Evolutionary conservation across 2,888 invertebrate species (phyloP).

Genomic region (Rugalucina vietnamica): DNA sequence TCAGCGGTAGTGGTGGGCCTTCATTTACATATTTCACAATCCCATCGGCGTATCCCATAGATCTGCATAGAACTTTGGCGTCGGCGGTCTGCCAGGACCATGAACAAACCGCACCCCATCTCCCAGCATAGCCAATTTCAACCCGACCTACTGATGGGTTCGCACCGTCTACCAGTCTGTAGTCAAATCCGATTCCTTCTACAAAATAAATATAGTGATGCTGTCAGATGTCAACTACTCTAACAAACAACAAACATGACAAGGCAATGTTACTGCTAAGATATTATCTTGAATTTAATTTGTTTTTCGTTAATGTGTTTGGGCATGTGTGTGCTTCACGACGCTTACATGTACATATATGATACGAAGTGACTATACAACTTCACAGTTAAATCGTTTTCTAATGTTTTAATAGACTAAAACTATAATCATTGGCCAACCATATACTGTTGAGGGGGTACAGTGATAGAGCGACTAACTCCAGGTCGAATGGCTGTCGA

Average conservation of each 20-base stretch:
- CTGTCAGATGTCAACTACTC: too few relatives aligned
- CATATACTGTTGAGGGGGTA: too few relatives aligned
- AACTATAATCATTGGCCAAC: too few relatives aligned
- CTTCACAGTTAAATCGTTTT: too few relatives aligned
- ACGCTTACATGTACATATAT: too few relatives aligned
- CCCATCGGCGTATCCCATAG: conserved; percentile 73
- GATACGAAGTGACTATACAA: too few relatives aligned
- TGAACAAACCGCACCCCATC: conserved; percentile 76
- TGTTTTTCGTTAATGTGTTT: neutral
- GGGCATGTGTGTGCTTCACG: too few relatives aligned
- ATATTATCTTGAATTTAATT: neutral
- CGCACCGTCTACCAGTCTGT: conserved; percentile 65
- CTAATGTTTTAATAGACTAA: too few relatives aligned
- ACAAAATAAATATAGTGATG: neutral
- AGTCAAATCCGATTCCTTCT: conserved; percentile 67
- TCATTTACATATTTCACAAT: conserved; percentile 64
- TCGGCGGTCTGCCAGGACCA: conserved; percentile 75
- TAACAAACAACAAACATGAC: too few relatives aligned
- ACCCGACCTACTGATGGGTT: conserved; percentile 69
- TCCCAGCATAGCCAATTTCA: conserved; percentile 76
- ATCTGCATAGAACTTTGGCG: conserved; percentile 74
- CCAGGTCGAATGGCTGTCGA: too few relatives aligned
- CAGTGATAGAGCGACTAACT: too few relatives aligned
- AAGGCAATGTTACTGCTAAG: too few relatives aligned
- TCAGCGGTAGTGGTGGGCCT: conserved; percentile 39